These are phyloP conservation scores for Drosophila punjabiensis DNA, from an alignment of 1,140 invertebrate genomes.

Conservation along the genomic window DNA sequence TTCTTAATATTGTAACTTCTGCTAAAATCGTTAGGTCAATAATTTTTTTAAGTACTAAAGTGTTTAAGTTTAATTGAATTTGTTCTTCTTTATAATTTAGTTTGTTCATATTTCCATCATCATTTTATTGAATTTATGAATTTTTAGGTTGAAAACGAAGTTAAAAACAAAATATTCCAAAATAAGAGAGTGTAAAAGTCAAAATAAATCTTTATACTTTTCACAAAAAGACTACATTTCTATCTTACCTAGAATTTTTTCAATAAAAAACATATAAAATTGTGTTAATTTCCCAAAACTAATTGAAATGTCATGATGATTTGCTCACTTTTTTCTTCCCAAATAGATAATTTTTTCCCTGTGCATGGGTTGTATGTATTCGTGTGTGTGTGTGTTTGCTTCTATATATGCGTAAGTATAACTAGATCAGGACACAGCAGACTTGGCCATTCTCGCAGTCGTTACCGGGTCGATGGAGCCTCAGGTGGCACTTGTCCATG, in stretches of 20 bases:
- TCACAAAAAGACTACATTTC: background rate
- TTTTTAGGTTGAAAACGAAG: background rate
- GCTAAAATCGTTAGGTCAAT: background rate
- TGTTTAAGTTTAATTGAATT: background rate
- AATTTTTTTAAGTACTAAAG: background rate
- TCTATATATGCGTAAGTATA: constrained; percentile 16
- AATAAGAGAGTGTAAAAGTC: background rate
- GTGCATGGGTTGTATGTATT: constrained; percentile 12
- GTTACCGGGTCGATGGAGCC: constrained; percentile 65
- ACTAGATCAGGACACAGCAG: constrained; percentile 74
- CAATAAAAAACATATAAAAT: background rate
- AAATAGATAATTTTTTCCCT: constrained; percentile 2
- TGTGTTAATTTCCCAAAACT: background rate
- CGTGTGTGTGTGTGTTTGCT: constrained; percentile 11
- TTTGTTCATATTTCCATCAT: background rate
- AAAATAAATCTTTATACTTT: background rate
- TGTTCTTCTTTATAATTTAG: background rate
- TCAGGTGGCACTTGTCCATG: constrained; percentile 63
- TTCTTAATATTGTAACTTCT: background rate
- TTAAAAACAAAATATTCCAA: background rate
- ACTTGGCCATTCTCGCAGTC: constrained; percentile 76
- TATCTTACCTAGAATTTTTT: background rate
- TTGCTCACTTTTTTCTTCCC: background rate
- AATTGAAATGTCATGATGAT: background rate
- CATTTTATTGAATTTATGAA: background rate